These are phyloP conservation scores for Archilochus colubris DNA, from an alignment of 2,113 vertebrate species.

Conservation along the genomic window DNA sequence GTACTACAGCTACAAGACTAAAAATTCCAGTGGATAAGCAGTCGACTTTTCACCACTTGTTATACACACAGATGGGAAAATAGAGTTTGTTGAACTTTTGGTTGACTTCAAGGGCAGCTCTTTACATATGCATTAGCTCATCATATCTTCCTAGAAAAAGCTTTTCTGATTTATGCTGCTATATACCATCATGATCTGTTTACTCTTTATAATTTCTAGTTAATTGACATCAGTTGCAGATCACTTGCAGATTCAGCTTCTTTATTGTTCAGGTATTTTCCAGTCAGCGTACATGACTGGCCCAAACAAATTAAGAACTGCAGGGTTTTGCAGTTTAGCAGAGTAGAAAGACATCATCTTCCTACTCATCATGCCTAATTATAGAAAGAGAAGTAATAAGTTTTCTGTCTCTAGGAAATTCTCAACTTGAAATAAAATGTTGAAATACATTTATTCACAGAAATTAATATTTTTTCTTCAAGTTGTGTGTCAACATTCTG, in stretches of 20 bases:
- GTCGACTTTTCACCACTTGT: background rate
- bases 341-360: background rate
- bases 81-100: background rate
- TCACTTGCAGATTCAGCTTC: background rate
- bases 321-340: background rate
- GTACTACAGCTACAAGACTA: background rate
- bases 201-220: background rate
- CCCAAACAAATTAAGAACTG: background rate
- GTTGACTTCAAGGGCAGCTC: background rate
- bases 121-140: background rate
- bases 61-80: background rate
- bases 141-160: background rate
- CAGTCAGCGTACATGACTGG: background rate
- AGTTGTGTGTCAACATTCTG: background rate
- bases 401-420: background rate
- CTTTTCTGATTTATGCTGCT: background rate
- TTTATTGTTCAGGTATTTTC: background rate
- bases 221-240: background rate
- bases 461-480: background rate
- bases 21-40: background rate
- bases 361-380: background rate
- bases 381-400: background rate
- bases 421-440: background rate
- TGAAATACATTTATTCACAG: background rate
- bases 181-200: background rate